Conservation (phyloP, 2,113 vertebrate species). For the Myanophis thanlyinensis region DNA sequence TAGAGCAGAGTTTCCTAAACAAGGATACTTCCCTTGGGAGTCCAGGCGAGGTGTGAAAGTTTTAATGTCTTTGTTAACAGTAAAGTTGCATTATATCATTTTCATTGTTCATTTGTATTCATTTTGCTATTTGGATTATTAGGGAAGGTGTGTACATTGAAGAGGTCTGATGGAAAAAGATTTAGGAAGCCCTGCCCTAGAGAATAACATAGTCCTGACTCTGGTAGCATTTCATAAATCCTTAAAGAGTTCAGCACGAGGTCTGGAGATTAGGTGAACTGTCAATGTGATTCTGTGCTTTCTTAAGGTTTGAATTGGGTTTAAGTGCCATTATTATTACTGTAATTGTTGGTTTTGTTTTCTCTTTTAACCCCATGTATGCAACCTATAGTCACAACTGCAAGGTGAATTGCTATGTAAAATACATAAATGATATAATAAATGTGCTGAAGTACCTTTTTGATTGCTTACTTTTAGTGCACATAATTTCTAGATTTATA, state of each 20-base stretch:
- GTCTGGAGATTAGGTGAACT: neutral
- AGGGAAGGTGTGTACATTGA: neutral
- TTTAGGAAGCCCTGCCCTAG: neutral
- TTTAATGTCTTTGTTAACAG: neutral
- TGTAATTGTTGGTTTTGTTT: neutral
- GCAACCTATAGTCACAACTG: neutral
- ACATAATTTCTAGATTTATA: conserved; percentile 44
- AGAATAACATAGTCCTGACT: neutral
- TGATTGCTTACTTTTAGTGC: conserved; percentile 51
- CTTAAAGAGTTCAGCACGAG: neutral
- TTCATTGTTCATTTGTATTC: neutral
- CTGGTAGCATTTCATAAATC: neutral
- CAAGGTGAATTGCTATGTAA: neutral
- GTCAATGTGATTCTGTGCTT: neutral
- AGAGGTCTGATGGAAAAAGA: neutral
- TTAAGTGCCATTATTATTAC: neutral
- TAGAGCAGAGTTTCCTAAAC: neutral
- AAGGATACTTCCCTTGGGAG: neutral
- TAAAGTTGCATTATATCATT: neutral
- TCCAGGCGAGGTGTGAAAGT: neutral
- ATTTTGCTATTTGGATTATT: neutral
- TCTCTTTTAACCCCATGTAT: neutral
- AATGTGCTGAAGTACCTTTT: conserved; percentile 42
- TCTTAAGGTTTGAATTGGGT: neutral
- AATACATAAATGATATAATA: neutral